phyloP scores from a whole-genome alignment of 35 echinoderm and acorn worm genomes.

The Patiria miniata region DNA sequence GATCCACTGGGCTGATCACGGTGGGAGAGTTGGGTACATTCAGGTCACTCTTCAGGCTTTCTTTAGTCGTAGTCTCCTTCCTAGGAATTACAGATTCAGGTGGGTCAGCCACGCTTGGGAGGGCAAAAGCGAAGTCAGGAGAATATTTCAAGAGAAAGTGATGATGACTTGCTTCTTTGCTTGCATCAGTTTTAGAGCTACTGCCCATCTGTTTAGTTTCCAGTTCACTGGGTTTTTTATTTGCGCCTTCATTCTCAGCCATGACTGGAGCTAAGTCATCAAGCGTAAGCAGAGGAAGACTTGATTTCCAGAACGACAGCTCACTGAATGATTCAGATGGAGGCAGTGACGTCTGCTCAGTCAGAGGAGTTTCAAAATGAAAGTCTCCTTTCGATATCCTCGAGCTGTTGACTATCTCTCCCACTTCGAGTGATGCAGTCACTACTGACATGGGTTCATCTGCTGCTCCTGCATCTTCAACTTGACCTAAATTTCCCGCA shows the following conservation, averaged over 20 bases:
- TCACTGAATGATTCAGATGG: constrained; percentile 31
- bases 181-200: neutral
- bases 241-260: neutral
- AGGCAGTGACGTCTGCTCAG: neutral
- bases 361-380: no score
- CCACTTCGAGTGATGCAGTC: no score
- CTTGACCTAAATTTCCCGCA: no score
- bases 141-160: constrained; percentile 23
- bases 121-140: neutral
- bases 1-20: neutral
- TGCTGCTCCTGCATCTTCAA: no score
- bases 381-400: no score
- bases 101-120: neutral
- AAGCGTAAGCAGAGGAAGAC: constrained; percentile 5
- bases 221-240: neutral
- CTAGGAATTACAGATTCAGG: neutral
- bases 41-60: neutral
- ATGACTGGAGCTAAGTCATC: neutral
- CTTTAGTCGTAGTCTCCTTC: neutral
- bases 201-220: neutral
- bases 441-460: no score
- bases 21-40: neutral
- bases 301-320: constrained; percentile 31
- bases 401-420: no score
- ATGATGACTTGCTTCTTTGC: neutral